Base-by-base conservation (phyloP, 2,797 vertebrate genomes). In the Chromis chromis region DNA sequence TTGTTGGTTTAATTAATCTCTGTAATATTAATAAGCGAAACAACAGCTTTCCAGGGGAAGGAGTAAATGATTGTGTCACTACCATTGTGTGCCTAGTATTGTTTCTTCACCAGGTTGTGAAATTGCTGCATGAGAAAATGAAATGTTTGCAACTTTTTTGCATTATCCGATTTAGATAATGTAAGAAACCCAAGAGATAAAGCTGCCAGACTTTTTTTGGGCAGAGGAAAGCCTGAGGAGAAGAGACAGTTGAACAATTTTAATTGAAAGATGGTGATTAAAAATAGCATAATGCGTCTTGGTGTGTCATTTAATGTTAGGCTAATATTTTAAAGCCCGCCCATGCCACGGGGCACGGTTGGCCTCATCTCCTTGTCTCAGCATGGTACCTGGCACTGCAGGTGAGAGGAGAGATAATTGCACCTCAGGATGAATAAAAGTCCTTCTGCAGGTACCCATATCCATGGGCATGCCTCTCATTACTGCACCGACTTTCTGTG, bases 1-100 rank as follows among this genome's bases (percentile, higher is more conserved):
- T 83, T 91, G 78, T 82, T 86, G 75, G 72, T 83, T 86, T 82
- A 88, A 89, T 89, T 79, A 88, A 89, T 92, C 72, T 86, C 66
- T 68, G 33, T 70, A 76, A 89, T 83, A 83, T 86, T 80, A 88
- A 89, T 88, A 91, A 87, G 86, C 75, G 70, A 78, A 62, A 73
- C 75, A 85, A 78, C 83, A 75, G 33, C 28, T 70, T 42, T 58
- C 42, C 27, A 50, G 60, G 48, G 55, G 57, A 84, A 70, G 24
- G 74, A 81, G 28, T 74, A 68, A 48, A 63, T 28, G 63, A 44
- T 39, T 59, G 33, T 74, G 56, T 69, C 62, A 63, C 62, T 85
- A 69, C 46, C 46, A 71, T 70, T 72, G 44, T 33, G 13, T 64
- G n/a, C 62, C 27, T 53, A 65, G 67, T 58, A 52, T 68, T 50